phyloP scores from a whole-genome alignment of 2,797 vertebrate genomes.

The Pipistrellus kuhlii region DNA sequence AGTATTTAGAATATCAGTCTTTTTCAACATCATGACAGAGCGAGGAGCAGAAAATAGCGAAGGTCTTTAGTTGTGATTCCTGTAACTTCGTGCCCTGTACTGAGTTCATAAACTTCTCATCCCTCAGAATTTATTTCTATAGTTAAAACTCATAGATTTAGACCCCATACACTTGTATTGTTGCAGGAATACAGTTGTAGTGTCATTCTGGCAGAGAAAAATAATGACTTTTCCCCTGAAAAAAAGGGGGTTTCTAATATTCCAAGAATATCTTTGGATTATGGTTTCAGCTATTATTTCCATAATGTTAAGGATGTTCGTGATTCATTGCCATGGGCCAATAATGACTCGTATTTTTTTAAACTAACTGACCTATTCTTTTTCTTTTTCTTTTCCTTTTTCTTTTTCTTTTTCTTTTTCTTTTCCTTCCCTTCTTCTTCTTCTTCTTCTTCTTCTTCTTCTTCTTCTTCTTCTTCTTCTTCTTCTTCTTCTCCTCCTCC shows the following conservation, averaged over 20 bases:
- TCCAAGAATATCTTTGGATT: conserved; percentile 28
- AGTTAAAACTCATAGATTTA: conserved; percentile 71
- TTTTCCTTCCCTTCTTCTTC: too few relatives aligned
- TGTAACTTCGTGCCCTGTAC: not conserved
- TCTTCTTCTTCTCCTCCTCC: too few relatives aligned
- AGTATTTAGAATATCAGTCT: not conserved
- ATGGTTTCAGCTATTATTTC: not conserved
- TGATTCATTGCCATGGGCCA: not conserved
- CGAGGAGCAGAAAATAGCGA: not conserved
- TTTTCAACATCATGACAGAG: not conserved
- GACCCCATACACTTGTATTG: conserved; percentile 63
- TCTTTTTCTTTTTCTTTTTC: too few relatives aligned
- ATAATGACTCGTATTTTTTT: conserved; percentile 47
- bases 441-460: too few relatives aligned
- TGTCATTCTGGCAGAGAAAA: conserved; percentile 47
- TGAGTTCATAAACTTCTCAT: conserved; percentile 53
- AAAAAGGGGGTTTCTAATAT: not conserved
- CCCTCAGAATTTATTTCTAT: conserved; percentile 42
- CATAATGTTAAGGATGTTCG: not conserved
- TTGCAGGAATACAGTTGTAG: not conserved
- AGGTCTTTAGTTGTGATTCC: conserved; percentile 26
- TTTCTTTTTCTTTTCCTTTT: too few relatives aligned
- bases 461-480: too few relatives aligned
- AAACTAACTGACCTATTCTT: not conserved
- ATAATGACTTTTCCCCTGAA: conserved; percentile 33